Evolutionary conservation across 2,113 vertebrate species (phyloP), one percentile per base, ranked within the genome.

Genomic region (Phalacrocorax carbo): DNA sequence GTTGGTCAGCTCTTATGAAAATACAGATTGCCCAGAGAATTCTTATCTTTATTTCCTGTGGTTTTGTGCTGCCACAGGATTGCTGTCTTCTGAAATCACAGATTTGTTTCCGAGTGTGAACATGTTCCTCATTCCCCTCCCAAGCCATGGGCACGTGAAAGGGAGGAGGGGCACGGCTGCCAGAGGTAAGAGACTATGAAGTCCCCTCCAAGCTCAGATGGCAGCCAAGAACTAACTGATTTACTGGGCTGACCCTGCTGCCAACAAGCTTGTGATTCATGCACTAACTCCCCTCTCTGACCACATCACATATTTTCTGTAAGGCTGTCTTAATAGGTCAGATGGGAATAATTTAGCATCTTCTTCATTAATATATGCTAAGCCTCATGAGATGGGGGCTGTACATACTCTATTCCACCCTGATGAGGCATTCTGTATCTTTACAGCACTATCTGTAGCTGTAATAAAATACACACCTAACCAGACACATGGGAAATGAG

Each of bases 341-440:
- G 48, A 34, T 82, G 94, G 97, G 97, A 93, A 87, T 85, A 91
- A 95, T 97, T 95, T 88, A 91, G 71, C n/a, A 90, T 95, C 84
- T 87, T 94, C 93, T 66, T 94, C 91, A 95, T 94, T 89, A 94
- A 90, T 90, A 90, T 68, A 88, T 69, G 58, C 54, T 94, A 85
- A 93, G 82, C 42, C 58, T 89, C 82, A 73, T 62, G 93, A 93
- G 66, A 87, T 51, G 38, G 66, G 78, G 66, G 82, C 81, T 85
- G 58, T 19, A 66, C 19, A 6, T 21, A 90, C 29, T 81, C 82
- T 80, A 3, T 68, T 70, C 66, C 46, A 36, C 48, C 13, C 89
- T 58, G 78, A 72, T 42, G 83, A 89, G 49, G 73, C 86, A 48
- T 91, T 87, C 58, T 55, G 30, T 68, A 29, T 87, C 86, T 80